Base-by-base conservation (phyloP, 2,888 invertebrate genomes). In the Drosophila setosimentum region DNA sequence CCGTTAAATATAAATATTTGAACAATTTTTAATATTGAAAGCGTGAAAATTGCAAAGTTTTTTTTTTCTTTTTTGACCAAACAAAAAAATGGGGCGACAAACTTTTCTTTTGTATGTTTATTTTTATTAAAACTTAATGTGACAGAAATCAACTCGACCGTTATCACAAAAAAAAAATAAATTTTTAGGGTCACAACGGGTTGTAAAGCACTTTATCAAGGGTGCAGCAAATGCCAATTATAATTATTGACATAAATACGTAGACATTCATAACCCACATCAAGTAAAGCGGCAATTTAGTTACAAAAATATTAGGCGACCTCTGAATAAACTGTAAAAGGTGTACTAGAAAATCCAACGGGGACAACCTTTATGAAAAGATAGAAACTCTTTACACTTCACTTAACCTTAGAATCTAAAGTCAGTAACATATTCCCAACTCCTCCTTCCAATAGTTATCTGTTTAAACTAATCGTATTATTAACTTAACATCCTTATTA, bases 171-270 rank as follows among this genome's bases (percentile, higher is more conserved):
- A 45, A 64, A 63, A 35, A 48, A 27, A 5, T 1, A 50, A 40
- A 30, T 35, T 49, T 61, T 70, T 72, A 61, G 68, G 79, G 76
- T 87, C 81, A 37, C 48, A 73, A 33, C 18, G 42, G 55, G 35
- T 37, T 58, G 45, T 30, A 65, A 71, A 61, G 40, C 61, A 67
- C 50, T 65, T 70, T 62, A 51, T 64, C 37, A 27, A 13, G 21
- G 50, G 16, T 49, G 35, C 61, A 40, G 21, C 42, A 65, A 89
- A 79, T 87, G 85, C 66, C 89, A 85, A 89, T 89, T 87, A 82
- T 84, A 84, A 87, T 87, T 89, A 87, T 82, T 63, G 76, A 68
- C 72, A 76, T 58, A 65, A 61, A 60, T 50, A 24, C 24, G 40
- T 65, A 49, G 63, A 68, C 64, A 30, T 45, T 49, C 35, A 42